Percentiles rank a stretch among this genome's conserved stretches.
phyloP scores from a whole-genome alignment of 2,888 invertebrate species.

The Sialis fuliginosa region DNA sequence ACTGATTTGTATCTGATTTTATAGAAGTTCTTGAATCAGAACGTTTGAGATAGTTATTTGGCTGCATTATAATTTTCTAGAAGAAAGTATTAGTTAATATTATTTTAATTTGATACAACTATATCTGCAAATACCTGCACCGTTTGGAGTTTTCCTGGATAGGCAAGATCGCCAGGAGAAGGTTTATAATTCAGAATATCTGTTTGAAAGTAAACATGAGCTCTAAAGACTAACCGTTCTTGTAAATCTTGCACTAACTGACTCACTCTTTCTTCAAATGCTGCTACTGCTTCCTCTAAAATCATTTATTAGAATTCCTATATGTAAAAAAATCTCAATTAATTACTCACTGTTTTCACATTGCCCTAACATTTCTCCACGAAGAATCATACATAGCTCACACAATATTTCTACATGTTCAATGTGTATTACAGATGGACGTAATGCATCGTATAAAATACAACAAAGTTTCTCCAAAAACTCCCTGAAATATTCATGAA shows the following conservation, averaged over 20 bases:
- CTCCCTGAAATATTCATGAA: conserved; percentile 28
- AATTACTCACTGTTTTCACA: conserved; percentile 52
- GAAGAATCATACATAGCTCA: conserved; percentile 85
- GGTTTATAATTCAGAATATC: conserved; percentile 82
- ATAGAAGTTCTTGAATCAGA: background rate
- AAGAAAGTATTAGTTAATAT: no score
- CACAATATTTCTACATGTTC: conserved; percentile 95
- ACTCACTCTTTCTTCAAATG: conserved; percentile 59
- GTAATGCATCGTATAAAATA: conserved; percentile 75
- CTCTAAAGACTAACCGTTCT: conserved; percentile 88
- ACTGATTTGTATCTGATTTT: no score
- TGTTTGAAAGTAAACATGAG: conserved; percentile 80
- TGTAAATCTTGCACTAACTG: conserved; percentile 88
- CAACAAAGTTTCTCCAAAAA: conserved; percentile 76
- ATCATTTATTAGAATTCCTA: conserved; percentile 8
- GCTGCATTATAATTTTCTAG: no score
- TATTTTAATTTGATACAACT: no score
- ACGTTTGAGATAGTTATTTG: no score
- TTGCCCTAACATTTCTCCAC: conserved; percentile 83
- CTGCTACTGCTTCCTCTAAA: conserved; percentile 45
- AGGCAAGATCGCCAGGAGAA: conserved; percentile 89
- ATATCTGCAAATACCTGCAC: conserved; percentile 53
- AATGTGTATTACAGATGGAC: conserved; percentile 89
- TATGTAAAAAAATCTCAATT: background rate
- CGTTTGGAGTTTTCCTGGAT: conserved; percentile 94